A percentile compares a stretch with the other conserved stretches of the same genome.
These are phyloP conservation scores for Gymnosoma rotundatum DNA, from an alignment of 2,888 invertebrate genomes.

Conservation along the genomic window DNA sequence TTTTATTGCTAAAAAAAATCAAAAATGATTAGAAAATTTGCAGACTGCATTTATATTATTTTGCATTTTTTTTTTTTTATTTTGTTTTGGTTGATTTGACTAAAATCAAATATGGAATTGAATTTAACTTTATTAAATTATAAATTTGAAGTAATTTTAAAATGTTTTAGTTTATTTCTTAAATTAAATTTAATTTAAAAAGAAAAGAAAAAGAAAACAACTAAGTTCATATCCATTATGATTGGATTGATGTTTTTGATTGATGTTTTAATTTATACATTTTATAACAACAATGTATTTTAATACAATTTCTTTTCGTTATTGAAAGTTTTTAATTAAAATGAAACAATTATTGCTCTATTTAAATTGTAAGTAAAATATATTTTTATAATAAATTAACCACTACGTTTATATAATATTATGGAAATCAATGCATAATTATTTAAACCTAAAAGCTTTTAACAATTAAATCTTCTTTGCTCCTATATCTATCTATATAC, in stretches of 20 bases:
- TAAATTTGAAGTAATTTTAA: constrained; percentile 1
- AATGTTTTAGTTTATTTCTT: background rate
- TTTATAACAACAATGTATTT: background rate
- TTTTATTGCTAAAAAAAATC: background rate
- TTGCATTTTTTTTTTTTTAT: too few relatives aligned
- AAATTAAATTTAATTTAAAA: background rate
- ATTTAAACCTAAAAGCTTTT: constrained; percentile 3
- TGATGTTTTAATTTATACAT: background rate
- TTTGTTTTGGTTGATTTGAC: too few relatives aligned
- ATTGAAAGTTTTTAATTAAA: constrained; percentile 35
- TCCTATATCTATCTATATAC: background rate
- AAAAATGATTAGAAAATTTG: background rate
- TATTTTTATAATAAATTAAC: constrained; percentile 1
- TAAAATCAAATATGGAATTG: background rate
- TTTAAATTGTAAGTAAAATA: constrained; percentile 35
- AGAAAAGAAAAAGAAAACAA: background rate
- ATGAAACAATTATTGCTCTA: constrained; percentile 34
- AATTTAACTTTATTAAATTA: background rate
- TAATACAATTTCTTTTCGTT: constrained; percentile 23
- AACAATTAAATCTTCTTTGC: constrained; percentile 17
- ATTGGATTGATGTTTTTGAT: too few relatives aligned
- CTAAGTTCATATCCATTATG: background rate
- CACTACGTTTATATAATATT: background rate
- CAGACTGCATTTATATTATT: background rate
- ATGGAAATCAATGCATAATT: constrained; percentile 5